Percentiles rank a stretch among this genome's conserved stretches.
Conservation (phyloP, 2,113 vertebrate species). For the Forbesichthys papilliferus region DNA sequence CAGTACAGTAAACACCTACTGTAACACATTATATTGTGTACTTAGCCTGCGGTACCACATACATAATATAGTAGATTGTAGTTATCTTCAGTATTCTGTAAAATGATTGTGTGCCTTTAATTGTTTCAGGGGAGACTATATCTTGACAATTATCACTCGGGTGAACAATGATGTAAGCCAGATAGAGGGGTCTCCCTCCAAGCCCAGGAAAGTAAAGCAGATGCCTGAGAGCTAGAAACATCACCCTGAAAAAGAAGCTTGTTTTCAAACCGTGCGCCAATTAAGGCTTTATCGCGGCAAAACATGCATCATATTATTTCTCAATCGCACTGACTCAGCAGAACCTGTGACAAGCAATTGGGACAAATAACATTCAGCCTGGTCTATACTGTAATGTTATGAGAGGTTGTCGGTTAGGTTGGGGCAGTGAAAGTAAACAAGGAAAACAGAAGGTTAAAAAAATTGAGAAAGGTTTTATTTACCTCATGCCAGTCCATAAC, state of each 20-base stretch:
- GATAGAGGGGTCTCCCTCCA: conserved; percentile 31
- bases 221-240: conserved; percentile 78
- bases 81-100: not conserved
- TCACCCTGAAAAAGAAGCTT: conserved; percentile 81
- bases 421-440: too few relatives aligned
- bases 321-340: not conserved
- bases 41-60: not conserved
- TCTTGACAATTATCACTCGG: conserved; percentile 77
- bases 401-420: too few relatives aligned
- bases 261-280: conserved; percentile 58
- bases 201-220: conserved; percentile 67
- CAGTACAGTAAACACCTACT: not conserved
- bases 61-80: not conserved
- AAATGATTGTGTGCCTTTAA: not conserved
- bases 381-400: too few relatives aligned
- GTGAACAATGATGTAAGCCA: conserved; percentile 83
- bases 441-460: too few relatives aligned
- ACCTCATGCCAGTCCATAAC: too few relatives aligned
- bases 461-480: too few relatives aligned
- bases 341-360: not conserved
- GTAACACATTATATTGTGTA: not conserved
- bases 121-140: conserved; percentile 75
- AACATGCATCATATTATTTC: not conserved
- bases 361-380: too few relatives aligned
- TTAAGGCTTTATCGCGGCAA: conserved; percentile 5